These are phyloP conservation scores for Coenobita brevimanus DNA, from an alignment of 1,140 invertebrate species.

Conservation along the genomic window DNA sequence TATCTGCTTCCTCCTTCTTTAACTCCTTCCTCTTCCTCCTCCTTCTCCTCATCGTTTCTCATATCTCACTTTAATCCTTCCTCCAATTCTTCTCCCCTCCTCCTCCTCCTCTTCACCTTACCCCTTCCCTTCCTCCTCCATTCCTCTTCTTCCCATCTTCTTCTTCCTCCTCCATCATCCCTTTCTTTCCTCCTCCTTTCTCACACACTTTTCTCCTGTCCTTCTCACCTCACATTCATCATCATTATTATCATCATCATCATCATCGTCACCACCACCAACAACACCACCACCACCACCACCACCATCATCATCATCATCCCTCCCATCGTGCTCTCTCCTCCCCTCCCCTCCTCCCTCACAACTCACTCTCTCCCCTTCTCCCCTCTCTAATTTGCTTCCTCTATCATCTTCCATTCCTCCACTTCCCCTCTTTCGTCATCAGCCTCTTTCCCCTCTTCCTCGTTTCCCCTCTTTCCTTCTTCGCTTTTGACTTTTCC, in stretches of 20 bases:
- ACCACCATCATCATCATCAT: not conserved
- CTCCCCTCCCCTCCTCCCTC: not conserved
- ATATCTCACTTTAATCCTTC: not conserved
- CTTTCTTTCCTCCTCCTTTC: not conserved
- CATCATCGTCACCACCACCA: too few species aligned
- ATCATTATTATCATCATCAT: not conserved
- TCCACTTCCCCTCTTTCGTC: not conserved
- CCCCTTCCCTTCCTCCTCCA: not conserved
- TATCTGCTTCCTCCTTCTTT: too few species aligned
- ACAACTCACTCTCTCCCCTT: too few species aligned
- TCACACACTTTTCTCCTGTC: too few species aligned
- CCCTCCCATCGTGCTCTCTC: not conserved
- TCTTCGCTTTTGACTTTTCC: not conserved
- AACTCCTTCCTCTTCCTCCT: not conserved
- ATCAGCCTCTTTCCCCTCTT: not conserved
- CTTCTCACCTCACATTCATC: not conserved
- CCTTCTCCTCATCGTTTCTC: not conserved
- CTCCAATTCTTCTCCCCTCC: not conserved
- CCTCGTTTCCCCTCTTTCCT: not conserved
- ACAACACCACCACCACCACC: too few species aligned
- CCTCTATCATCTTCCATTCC: too few species aligned
- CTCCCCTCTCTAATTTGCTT: too few species aligned
- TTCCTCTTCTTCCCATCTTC: not conserved
- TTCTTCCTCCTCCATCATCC: not conserved
- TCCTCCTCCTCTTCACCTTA: not conserved